Evolutionary conservation across 2,113 vertebrate species (phyloP), one percentile per base, ranked within the genome.

Genomic region (Lepidothrix coronata): DNA sequence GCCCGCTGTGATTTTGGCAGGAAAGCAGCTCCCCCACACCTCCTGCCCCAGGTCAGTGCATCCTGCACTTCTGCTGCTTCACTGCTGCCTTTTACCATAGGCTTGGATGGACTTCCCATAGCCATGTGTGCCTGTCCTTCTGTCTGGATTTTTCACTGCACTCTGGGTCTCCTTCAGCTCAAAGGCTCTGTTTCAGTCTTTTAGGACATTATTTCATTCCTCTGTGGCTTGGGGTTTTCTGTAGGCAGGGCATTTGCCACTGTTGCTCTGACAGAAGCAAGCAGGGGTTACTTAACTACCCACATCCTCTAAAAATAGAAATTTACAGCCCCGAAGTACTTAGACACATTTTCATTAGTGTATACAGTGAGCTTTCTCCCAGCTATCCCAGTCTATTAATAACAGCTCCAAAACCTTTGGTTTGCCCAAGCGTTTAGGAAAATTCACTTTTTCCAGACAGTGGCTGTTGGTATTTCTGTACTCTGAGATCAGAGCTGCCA

Each of bases 301-400:
- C 79, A 78, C 79, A 68, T 49, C 51, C 55, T 71, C 75, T 92
- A 65, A 86, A 93, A 95, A 86, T 68, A 96, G 92, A 67, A 68
- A 61, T 75, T 61, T 25, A 27, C 4, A 31, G 35, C 75, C 88
- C 51, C 15, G 5, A 43, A 93, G 57, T 65, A 75, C 73, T 92
- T 68, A 63, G 44, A 31, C 39, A 35, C 44, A 4, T 84, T 96
- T 95, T 94, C 18, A 16, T 78, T 92, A 81, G 79, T 55, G 54
- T 35, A 46, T 72, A 85, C 39, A 80, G 71, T 12, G 48, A 86
- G 48, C 37, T 92, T 95, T 86, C 57, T 83, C 85, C 82, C 25
- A 79, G 59, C 55, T 95, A 63, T 62, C 35, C 85, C 57, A 35
- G 30, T 70, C 85, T 91, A 65, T 87, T 96, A 86, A 91, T 93